These are phyloP conservation scores for Macrosteles quadrilineatus DNA, from an alignment of 1,140 invertebrate genomes.

Conservation along the genomic window DNA sequence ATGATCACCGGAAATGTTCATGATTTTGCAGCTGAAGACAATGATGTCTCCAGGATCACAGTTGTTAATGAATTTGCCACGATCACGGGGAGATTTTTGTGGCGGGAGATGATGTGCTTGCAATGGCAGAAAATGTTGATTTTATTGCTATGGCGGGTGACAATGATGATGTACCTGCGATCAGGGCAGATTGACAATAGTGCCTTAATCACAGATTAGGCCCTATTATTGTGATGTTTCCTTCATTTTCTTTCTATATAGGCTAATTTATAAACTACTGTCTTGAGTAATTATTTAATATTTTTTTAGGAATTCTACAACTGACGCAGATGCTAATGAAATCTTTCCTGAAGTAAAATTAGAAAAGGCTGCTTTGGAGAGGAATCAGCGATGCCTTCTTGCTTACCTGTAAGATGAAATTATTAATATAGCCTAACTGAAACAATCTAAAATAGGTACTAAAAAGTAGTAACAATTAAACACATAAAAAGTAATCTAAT, in stretches of 20 bases:
- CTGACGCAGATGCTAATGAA: slow-evolving; percentile 12
- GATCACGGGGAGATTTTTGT: background rate
- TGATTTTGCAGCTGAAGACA: background rate
- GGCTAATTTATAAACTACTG: too few species aligned
- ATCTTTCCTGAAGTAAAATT: slow-evolving; percentile 28
- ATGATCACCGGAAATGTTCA: background rate
- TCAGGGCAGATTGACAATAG: too few species aligned
- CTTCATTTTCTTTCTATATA: too few species aligned
- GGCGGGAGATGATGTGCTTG: background rate
- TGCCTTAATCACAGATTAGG: too few species aligned
- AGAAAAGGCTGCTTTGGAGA: slow-evolving; percentile 66
- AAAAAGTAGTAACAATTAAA: background rate
- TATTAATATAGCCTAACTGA: too few species aligned
- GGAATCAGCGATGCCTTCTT: slow-evolving; percentile 87
- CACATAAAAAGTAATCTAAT: too few species aligned
- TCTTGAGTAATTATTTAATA: too few species aligned
- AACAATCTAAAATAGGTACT: background rate
- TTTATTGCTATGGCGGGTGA: too few species aligned
- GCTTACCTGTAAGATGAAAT: slow-evolving; percentile 72
- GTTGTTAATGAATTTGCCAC: background rate
- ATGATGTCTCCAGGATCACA: background rate
- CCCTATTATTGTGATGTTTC: too few species aligned
- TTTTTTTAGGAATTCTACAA: slow-evolving; percentile 16
- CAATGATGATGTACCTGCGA: too few species aligned
- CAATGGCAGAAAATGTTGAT: background rate